Evolutionary conservation across 2,888 invertebrate genomes (phyloP), one percentile per base, ranked within the genome.

Genomic region (Caprella mutica): DNA sequence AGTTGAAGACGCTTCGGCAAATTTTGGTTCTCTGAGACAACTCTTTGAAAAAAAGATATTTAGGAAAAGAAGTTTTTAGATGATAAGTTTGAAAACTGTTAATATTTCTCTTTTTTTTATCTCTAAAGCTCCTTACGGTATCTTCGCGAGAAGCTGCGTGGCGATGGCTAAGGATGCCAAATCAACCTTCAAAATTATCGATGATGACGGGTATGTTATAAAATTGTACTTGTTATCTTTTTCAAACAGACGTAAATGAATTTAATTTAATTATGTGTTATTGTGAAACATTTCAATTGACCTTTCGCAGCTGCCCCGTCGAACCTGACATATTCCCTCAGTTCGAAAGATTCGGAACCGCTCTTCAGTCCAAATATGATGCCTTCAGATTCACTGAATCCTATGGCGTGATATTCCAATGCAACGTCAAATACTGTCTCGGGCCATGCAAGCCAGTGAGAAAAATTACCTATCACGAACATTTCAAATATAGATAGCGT

Each of bases 161-260:
- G 92, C 92, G 61, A 92, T 93, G 92, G 92, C 92, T 56, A 93
- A 92, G 75, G 92, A 93, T 73, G 89, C 91, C 4, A 87, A 91
- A 76, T 91, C 89, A 71, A 92, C 91, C 29, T 92, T 92, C 81
- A 89, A 91, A 72, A 92, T 93, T 70, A 92, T 92, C 70, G 91
- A 92, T 70, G 91, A 92, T 71, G 88, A 91, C 73, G 92, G 92
- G 84, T 84, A 69, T 71, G 78, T 68, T n/a, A 8, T 14, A 9
- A 12, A 6, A 17, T 24, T 27, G n/a, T n/a, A n/a, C n/a, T n/a
- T n/a, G n/a, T n/a, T n/a, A n/a, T n/a, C n/a, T n/a, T n/a, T n/a
- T n/a, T n/a, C n/a, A n/a, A n/a, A n/a, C n/a, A 17, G 19, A 38
- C 19, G 19, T 17, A 17, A 38, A 38, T 38, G 19, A 38, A 17